Percentiles rank a stretch among this genome's conserved stretches.
phyloP scores from a whole-genome alignment of 2,888 invertebrate species.

The Buathra laborator region DNA sequence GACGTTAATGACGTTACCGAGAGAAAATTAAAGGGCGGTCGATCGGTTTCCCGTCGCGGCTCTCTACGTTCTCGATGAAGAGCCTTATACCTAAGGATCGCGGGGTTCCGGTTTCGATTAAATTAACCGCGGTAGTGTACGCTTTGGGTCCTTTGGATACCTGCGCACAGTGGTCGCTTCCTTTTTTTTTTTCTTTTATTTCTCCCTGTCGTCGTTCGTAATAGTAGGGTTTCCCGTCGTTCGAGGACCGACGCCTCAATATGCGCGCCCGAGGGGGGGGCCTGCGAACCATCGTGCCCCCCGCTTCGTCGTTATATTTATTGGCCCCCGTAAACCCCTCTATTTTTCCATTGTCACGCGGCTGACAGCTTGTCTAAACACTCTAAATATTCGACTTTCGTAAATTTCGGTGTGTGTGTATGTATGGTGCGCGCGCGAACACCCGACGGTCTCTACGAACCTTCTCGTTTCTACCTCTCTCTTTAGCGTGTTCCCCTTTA shows the following conservation, averaged over 20 bases:
- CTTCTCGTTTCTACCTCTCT: constrained; percentile 45
- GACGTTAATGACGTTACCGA: constrained; percentile 10
- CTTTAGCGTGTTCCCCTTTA: constrained; percentile 44
- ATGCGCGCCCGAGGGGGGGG: constrained; percentile 21
- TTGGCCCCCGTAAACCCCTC: constrained; percentile 68
- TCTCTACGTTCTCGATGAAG: constrained; percentile 32
- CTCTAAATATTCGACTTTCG: constrained; percentile 78
- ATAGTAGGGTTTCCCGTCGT: constrained; percentile 34
- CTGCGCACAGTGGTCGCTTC: constrained; percentile 35
- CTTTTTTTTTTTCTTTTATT: constrained; percentile 24
- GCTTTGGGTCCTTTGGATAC: constrained; percentile 25
- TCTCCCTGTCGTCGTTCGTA: neutral
- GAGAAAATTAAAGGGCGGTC: neutral
- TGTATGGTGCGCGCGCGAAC: too few species aligned
- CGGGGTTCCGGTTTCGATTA: constrained; percentile 66
- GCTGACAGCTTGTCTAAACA: constrained; percentile 82
- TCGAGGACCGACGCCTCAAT: constrained; percentile 20
- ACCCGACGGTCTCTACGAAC: constrained; percentile 40
- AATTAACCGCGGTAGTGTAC: constrained; percentile 63
- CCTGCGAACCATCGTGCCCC: constrained; percentile 26
- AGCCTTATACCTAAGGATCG: constrained; percentile 43
- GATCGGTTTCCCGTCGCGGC: constrained; percentile 5
- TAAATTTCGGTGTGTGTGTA: constrained; percentile 42
- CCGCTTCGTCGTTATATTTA: constrained; percentile 68
- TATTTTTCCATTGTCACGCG: constrained; percentile 75